A percentile compares a stretch with the other conserved stretches of the same genome.
These are phyloP conservation scores for Aporophyla nigra DNA, from an alignment of 2,888 invertebrate genomes.

Conservation along the genomic window DNA sequence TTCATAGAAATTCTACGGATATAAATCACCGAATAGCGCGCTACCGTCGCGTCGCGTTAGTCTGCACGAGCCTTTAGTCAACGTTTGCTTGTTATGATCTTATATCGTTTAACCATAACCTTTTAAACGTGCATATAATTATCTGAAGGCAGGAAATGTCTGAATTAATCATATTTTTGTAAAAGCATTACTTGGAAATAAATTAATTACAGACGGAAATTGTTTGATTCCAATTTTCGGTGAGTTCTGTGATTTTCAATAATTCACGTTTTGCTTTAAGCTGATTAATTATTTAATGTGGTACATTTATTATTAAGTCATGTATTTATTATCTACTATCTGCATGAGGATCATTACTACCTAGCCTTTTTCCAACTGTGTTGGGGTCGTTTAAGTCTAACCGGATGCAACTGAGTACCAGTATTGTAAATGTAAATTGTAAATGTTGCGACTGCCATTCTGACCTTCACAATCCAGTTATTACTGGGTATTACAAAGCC, in stretches of 20 bases:
- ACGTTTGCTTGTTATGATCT: background rate
- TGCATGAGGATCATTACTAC: background rate
- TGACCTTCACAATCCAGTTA: too few species aligned
- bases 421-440: too few species aligned
- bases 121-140: too few species aligned
- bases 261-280: background rate
- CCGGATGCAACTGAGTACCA: too few species aligned
- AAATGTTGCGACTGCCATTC: too few species aligned
- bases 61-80: too few species aligned
- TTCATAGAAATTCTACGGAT: too few species aligned
- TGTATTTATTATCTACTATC: background rate
- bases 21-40: too few species aligned
- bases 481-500: too few species aligned
- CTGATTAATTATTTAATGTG: background rate
- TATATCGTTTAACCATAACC: background rate
- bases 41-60: too few species aligned
- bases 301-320: background rate
- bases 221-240: background rate
- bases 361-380: too few species aligned
- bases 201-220: constrained; percentile 10
- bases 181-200: constrained; percentile 2
- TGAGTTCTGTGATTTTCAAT: constrained; percentile 5
- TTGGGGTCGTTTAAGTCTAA: too few species aligned
- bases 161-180: background rate
- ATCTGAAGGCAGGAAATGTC: background rate